Conservation (phyloP, 2,797 vertebrate genomes). For the Helicolenus hilgendorfi region DNA sequence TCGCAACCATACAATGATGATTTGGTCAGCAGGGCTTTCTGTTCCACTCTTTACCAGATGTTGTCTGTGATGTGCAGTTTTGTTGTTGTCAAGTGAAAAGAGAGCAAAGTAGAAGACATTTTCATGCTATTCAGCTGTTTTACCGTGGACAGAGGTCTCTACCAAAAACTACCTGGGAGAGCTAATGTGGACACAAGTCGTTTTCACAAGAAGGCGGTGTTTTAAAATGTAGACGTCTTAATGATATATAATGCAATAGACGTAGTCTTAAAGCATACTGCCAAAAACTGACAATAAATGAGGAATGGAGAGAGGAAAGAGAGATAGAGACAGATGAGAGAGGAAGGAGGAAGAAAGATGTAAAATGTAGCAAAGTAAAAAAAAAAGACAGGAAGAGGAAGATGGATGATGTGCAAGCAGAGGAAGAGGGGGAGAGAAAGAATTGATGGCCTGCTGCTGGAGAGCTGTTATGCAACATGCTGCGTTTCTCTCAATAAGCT, state of each 20-base stretch:
- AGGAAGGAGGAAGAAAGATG: not conserved
- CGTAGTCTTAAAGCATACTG: not conserved
- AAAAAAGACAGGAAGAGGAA: not conserved
- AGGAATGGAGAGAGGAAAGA: not conserved
- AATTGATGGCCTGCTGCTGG: not conserved
- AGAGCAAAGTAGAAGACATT: not conserved
- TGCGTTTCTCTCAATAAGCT: not conserved
- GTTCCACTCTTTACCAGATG: not conserved
- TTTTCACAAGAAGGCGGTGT: not conserved
- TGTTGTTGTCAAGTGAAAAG: not conserved
- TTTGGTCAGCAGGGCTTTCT: not conserved
- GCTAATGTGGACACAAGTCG: not conserved
- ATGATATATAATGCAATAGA: not conserved
- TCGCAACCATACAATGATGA: not conserved
- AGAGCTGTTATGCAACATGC: slow-evolving; percentile 24
- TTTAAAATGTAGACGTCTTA: not conserved
- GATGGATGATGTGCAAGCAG: not conserved
- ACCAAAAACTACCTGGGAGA: not conserved
- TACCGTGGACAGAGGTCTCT: not conserved
- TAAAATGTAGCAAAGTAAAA: not conserved
- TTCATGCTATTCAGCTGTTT: not conserved
- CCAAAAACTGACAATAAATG: not conserved
- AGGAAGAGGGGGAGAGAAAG: not conserved
- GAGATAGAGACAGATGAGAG: not conserved
- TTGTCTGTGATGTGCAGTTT: not conserved